Evolutionary conservation across 2,113 vertebrate species (phyloP).

Genomic region (Brachypteracias leptosomus): DNA sequence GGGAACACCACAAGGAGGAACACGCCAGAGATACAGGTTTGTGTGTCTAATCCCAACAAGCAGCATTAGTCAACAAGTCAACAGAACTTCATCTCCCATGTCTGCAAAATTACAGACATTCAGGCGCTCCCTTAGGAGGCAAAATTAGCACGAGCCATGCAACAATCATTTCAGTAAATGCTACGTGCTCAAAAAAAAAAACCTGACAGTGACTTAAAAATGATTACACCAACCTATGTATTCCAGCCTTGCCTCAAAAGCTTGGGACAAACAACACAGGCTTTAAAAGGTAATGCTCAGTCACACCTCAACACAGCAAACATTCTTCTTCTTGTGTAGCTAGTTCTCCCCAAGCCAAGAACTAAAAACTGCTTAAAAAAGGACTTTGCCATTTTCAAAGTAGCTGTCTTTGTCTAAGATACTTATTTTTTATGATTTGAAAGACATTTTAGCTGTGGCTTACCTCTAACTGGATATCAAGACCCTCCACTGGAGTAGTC

Average conservation of each 20-base stretch:
- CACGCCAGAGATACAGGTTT: background rate
- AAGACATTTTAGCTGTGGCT: constrained; percentile 32
- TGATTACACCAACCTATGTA: background rate
- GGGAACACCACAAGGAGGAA: background rate
- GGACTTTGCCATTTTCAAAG: background rate
- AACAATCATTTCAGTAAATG: constrained; percentile 7
- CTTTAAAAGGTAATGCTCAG: background rate
- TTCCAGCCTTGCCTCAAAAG: background rate
- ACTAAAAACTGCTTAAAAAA: background rate
- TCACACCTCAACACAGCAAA: background rate
- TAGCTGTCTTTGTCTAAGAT: background rate
- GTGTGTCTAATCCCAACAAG: background rate
- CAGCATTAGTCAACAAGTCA: background rate
- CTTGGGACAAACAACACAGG: background rate
- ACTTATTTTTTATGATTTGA: background rate
- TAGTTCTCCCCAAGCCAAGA: background rate
- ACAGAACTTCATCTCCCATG: background rate
- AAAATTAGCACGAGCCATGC: background rate
- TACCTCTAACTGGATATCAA: constrained; percentile 98
- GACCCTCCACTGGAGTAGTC: constrained; percentile 90
- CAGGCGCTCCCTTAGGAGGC: background rate
- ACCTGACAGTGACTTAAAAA: background rate
- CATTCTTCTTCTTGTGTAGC: background rate
- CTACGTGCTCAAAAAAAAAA: background rate
- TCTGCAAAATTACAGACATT: background rate